Evolutionary conservation across 2,888 invertebrate species (phyloP).

Genomic region (Congeria kusceri): DNA sequence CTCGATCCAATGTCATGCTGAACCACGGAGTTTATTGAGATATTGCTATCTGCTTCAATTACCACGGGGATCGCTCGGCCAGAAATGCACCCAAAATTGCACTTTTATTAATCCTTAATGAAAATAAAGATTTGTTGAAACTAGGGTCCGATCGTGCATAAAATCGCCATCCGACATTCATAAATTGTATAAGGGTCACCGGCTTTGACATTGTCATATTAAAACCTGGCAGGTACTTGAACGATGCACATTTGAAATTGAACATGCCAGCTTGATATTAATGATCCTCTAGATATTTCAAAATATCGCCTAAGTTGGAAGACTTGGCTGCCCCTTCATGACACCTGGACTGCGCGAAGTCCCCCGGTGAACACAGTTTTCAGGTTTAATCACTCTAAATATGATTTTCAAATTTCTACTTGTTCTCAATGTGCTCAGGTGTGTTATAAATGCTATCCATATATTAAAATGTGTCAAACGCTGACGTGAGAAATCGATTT

Average conservation of each 20-base stretch:
- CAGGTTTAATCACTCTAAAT: too few relatives aligned
- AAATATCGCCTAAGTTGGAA: constrained; percentile 1
- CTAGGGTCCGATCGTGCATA: constrained; percentile 31
- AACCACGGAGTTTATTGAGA: constrained; percentile 54
- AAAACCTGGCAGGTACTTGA: constrained; percentile 31
- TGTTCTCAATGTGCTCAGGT: too few relatives aligned
- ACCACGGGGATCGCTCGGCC: constrained; percentile 38
- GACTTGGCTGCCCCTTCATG: not conserved
- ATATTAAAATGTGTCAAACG: too few relatives aligned
- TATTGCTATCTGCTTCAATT: constrained; percentile 54
- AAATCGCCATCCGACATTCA: constrained; percentile 53
- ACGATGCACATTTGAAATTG: constrained; percentile 3
- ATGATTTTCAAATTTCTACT: too few relatives aligned
- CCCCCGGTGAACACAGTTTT: too few relatives aligned
- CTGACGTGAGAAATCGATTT: too few relatives aligned
- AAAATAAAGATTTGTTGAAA: constrained; percentile 45
- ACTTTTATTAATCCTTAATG: constrained; percentile 56
- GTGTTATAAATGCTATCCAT: too few relatives aligned
- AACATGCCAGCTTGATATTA: constrained; percentile 7
- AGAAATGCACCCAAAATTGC: constrained; percentile 46
- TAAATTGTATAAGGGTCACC: constrained; percentile 61
- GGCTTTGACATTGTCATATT: constrained; percentile 45
- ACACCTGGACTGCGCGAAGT: constrained; percentile 1
- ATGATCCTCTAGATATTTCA: constrained; percentile 2
- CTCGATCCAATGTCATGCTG: constrained; percentile 37